phyloP scores from a whole-genome alignment of 2,113 vertebrate genomes.

The Lagopus leucura region DNA sequence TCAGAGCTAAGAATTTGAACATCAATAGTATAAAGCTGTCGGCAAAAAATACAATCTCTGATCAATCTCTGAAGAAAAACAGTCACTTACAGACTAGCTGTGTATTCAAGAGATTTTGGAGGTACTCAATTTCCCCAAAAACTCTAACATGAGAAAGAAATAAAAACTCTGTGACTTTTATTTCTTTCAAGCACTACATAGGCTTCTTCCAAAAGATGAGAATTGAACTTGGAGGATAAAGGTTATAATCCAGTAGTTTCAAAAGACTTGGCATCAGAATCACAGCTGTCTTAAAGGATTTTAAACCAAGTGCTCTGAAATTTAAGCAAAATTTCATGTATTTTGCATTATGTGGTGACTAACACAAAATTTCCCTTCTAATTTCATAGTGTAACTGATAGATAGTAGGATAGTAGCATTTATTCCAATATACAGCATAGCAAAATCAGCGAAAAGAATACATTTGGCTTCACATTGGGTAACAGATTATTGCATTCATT shows the following conservation, averaged over 20 bases:
- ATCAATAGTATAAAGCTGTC: background rate
- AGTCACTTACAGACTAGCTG: background rate
- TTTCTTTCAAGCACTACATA: background rate
- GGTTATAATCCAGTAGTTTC: background rate
- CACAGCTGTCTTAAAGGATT: background rate
- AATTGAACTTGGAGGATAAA: background rate
- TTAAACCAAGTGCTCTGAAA: background rate
- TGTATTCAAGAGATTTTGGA: background rate
- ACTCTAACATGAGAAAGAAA: background rate
- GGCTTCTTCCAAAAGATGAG: background rate
- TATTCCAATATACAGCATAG: background rate
- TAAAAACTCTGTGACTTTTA: background rate
- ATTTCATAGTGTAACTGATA: background rate
- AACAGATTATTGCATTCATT: background rate
- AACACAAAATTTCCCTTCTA: background rate
- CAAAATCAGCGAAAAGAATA: accelerated
- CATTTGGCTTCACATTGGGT: background rate
- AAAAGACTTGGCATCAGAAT: background rate
- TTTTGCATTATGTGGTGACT: background rate
- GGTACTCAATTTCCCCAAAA: background rate
- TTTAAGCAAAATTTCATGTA: background rate
- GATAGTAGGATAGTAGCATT: background rate
- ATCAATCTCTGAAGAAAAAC: background rate
- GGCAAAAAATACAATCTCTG: background rate
- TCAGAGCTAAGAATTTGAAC: background rate